Evolutionary conservation across 2,113 vertebrate species (phyloP).

Genomic region (Neolamprologus cancellatus): DNA sequence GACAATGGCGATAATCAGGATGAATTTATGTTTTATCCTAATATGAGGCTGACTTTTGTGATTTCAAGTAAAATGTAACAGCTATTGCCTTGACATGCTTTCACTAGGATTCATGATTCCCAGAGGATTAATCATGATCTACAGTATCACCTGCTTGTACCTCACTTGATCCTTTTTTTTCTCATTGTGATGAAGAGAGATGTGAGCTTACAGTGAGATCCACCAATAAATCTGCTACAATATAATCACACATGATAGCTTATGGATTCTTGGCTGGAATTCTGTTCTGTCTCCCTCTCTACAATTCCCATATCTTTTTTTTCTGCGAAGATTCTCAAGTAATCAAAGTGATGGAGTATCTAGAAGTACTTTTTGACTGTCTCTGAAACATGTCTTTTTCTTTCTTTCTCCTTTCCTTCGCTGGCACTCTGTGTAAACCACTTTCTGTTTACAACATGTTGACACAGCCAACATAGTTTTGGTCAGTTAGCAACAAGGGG

Average conservation of each 20-base stretch:
- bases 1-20: background rate
- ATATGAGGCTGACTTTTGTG: background rate
- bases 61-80: background rate
- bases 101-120: background rate
- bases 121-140: background rate
- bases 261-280: background rate
- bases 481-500: background rate
- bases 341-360: background rate
- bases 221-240: background rate
- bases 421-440: background rate
- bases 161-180: background rate
- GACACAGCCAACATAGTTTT: slow-evolving; percentile 32
- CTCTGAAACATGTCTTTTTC: background rate
- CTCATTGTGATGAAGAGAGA: background rate
- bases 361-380: background rate
- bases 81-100: background rate
- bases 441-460: slow-evolving; percentile 29
- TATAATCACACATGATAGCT: background rate
- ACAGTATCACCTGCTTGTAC: background rate
- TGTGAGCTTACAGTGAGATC: background rate
- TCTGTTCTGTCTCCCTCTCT: background rate
- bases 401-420: background rate
- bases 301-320: background rate
- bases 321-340: background rate
- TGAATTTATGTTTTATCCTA: background rate